Evolutionary conservation across 2,888 invertebrate genomes (phyloP).

Genomic region (Argynnis bischoffii): DNA sequence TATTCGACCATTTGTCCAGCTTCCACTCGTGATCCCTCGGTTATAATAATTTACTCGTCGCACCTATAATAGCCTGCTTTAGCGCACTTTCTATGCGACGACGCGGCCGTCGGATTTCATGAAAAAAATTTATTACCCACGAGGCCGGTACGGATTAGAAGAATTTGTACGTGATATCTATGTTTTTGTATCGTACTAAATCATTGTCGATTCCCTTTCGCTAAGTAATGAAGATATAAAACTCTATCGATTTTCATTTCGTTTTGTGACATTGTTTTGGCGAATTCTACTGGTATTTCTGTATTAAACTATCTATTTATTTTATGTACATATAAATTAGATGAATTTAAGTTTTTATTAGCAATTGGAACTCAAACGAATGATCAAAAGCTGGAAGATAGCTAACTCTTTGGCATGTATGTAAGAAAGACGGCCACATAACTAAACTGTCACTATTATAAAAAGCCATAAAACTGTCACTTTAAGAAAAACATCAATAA

Average conservation of each 20-base stretch:
- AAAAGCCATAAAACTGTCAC: too few species aligned
- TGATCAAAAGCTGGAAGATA: too few species aligned
- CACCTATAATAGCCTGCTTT: constrained; percentile 81
- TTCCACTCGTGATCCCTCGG: constrained; percentile 64
- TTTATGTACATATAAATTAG: neutral
- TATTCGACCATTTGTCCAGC: constrained; percentile 38
- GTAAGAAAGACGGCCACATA: too few species aligned
- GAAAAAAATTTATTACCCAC: constrained; percentile 78
- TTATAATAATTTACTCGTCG: constrained; percentile 74
- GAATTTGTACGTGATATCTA: constrained; percentile 73
- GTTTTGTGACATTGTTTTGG: neutral
- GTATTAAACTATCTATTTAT: neutral
- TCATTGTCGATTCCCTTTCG: constrained; percentile 37
- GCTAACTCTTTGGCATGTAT: too few species aligned
- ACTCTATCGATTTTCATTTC: constrained; percentile 1
- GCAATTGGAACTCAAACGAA: too few species aligned
- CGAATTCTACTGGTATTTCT: neutral
- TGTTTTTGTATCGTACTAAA: constrained; percentile 40
- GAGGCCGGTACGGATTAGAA: constrained; percentile 70
- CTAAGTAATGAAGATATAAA: constrained; percentile 32
- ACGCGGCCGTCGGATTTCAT: constrained; percentile 70
- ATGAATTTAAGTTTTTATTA: neutral
- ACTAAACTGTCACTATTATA: too few species aligned
- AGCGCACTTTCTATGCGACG: constrained; percentile 77
- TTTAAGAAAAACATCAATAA: neutral